Evolutionary conservation across 2,888 invertebrate species (phyloP), one percentile per base, ranked within the genome.

Genomic region (Acrobeloides nanus): DNA sequence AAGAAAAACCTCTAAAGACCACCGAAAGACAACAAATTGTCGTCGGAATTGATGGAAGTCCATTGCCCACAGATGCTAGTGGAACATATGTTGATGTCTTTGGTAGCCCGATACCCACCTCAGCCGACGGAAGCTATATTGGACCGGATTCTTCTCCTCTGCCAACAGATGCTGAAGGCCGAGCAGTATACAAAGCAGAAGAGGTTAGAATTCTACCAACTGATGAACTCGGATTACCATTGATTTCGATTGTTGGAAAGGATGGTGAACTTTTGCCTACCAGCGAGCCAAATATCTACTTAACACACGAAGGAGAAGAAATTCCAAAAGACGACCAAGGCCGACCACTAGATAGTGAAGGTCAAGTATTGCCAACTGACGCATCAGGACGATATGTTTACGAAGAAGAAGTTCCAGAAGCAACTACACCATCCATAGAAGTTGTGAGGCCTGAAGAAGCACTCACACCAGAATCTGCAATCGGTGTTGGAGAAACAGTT

Each of bases 221-320:
- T 3, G 59, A 63, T 31, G 26, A 38, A n/a, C 33, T 18, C 15
- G 62, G 55, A 20, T 47, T 48, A 27, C 46, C 50, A 25, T 37
- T 67, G 24, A 46, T 59, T 25, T 55, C 58, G 2, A 32, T 46
- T 5, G 23, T 48, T 15, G 64, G 64, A 27, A 53, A 56, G 23
- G 62, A 64, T 42, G 60, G 60, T 43, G 38, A 53, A 32, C 45
- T 54, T 10, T 45, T 65, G n/a, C 56, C 56, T 15, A 59, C 55
- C 12, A 50, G 57, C 35, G 50, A 37, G 12, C 38, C 47, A 17
- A 59, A 58, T 15, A 34, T 48, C 18, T 49, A 46, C 41, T 46
- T 62, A 45, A 59, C 25, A 46, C 53, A 4, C 38, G 41, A 3
- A 23, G 38, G 53, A 18, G 53, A 52, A 45, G 26, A 32, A 24